A percentile compares a stretch with the other conserved stretches of the same genome.
Evolutionary conservation across 2,888 invertebrate genomes (phyloP).

Genomic region (Tetragonula carbonaria): DNA sequence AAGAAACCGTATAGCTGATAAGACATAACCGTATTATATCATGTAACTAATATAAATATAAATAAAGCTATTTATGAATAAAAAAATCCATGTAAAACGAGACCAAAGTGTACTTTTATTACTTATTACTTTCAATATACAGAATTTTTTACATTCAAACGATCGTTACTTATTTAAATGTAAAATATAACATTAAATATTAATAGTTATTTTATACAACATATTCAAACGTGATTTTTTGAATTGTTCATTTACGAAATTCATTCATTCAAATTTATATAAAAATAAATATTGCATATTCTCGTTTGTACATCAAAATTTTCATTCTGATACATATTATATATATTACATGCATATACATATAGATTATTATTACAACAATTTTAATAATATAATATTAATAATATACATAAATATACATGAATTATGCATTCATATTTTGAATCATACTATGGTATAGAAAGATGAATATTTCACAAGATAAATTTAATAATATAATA

Average conservation of each 20-base stretch:
- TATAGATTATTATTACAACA: constrained; percentile 15
- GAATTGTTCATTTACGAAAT: constrained; percentile 28
- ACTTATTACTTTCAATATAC: constrained; percentile 18
- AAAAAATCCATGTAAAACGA: too few species aligned
- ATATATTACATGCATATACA: constrained; percentile 9
- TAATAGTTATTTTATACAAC: constrained; percentile 7
- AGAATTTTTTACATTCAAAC: constrained; percentile 9
- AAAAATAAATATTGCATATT: constrained; percentile 53
- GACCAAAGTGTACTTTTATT: constrained; percentile 10
- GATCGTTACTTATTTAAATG: background rate
- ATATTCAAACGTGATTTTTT: background rate
- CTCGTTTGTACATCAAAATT: constrained; percentile 38
- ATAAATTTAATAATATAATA: constrained; percentile 1
- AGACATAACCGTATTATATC: too few species aligned
- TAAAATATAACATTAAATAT: background rate
- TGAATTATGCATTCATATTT: constrained; percentile 20
- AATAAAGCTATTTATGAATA: too few species aligned
- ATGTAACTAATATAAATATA: too few species aligned
- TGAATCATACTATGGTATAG: constrained; percentile 13
- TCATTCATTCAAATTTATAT: constrained; percentile 36
- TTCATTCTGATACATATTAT: constrained; percentile 21
- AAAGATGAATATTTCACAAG: constrained; percentile 40
- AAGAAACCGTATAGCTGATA: too few species aligned
- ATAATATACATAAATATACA: constrained; percentile 13
- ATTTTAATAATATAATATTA: background rate